Conservation (phyloP, 1,140 invertebrate species). For the Drosophila kurseongensis region DNA sequence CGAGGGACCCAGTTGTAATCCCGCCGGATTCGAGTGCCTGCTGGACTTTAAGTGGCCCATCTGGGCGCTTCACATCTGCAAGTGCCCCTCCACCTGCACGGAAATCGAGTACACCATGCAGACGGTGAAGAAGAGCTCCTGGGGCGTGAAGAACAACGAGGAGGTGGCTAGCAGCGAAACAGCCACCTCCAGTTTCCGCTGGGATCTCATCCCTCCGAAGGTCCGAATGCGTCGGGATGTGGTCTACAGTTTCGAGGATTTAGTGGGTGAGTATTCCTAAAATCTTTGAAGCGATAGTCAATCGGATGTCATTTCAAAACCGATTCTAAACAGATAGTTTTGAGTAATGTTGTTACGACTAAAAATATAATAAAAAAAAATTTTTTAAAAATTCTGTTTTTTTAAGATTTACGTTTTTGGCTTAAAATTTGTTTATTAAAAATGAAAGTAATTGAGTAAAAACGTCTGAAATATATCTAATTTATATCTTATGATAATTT, state of each 20-base stretch:
- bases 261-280: conserved; percentile 54
- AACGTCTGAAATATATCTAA: not conserved
- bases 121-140: conserved; percentile 78
- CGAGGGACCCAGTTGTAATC: conserved; percentile 72
- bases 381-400: too few species aligned
- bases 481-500: not conserved
- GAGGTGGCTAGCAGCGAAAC: conserved; percentile 54
- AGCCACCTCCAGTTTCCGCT: conserved; percentile 80
- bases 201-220: conserved; percentile 83
- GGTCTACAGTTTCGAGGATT: conserved; percentile 84
- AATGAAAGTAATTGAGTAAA: too few species aligned
- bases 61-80: conserved; percentile 81
- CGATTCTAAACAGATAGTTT: too few species aligned
- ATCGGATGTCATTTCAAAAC: too few species aligned
- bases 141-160: conserved; percentile 70
- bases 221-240: conserved; percentile 82
- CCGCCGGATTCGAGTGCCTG: conserved; percentile 78
- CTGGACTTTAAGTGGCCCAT: conserved; percentile 83
- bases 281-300: not conserved
- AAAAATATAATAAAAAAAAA: too few species aligned
- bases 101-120: conserved; percentile 82
- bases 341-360: too few species aligned
- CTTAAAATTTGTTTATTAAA: too few species aligned
- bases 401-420: too few species aligned
- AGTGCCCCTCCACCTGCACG: conserved; percentile 79